phyloP scores from a whole-genome alignment of 2,888 invertebrate species.

The Agelastica alni region DNA sequence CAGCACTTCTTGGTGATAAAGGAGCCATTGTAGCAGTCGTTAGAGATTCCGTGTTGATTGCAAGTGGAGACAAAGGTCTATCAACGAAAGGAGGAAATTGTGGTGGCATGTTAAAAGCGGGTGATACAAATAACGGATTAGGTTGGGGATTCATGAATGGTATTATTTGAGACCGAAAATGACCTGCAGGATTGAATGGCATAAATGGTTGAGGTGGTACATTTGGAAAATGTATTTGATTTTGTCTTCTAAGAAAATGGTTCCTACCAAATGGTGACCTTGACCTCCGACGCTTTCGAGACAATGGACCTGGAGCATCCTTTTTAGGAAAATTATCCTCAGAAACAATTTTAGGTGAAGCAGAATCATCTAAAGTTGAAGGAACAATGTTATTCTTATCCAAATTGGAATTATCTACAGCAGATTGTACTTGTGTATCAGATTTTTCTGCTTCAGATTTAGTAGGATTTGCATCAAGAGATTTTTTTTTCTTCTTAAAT shows the following conservation, averaged over 20 bases:
- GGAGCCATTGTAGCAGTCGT: conserved; percentile 49
- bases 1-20: conserved; percentile 55
- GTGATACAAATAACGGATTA: conserved; percentile 27
- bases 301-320: too few species aligned
- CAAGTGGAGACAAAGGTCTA: conserved; percentile 49
- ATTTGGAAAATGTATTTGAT: conserved; percentile 19
- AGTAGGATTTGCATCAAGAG: too few species aligned
- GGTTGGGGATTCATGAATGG: conserved; percentile 22
- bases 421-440: conserved; percentile 11
- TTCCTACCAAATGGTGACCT: conserved; percentile 24
- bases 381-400: too few species aligned
- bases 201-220: conserved; percentile 10
- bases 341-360: too few species aligned
- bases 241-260: conserved; percentile 12
- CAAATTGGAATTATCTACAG: conserved; percentile 17
- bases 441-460: conserved; percentile 19
- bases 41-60: conserved; percentile 48
- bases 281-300: conserved; percentile 23
- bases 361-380: too few species aligned
- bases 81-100: conserved; percentile 41
- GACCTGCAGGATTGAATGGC: conserved; percentile 21
- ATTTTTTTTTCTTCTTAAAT: conserved; percentile 36
- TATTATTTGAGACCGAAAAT: conserved; percentile 14
- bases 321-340: too few species aligned
- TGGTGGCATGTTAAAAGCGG: conserved; percentile 29